Evolutionary conservation across 1,140 invertebrate species (phyloP), one percentile per base, ranked within the genome.

Genomic region (Scaptodrosophila lebanonensis): DNA sequence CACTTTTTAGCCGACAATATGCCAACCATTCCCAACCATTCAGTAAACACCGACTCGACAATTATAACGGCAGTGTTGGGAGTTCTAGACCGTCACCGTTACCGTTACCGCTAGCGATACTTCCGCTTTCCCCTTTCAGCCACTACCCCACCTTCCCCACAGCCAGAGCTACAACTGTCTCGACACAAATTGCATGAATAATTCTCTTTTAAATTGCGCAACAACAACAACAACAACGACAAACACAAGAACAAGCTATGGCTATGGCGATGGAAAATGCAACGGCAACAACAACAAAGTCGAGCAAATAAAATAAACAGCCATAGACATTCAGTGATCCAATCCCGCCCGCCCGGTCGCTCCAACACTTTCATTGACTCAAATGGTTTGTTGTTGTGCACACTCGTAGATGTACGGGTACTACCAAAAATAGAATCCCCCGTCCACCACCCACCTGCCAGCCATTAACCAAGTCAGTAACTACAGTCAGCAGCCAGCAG

Each of bases 141-240:
- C 25, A 16, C 16, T 13, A 1, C 8, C 18, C 3, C 39, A 2
- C 5, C 18, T 8, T 16, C n/a, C n/a, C 13, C 33, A 33, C 9
- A 13, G 35, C 13, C 12, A 9, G 25, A 20, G 12, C 33, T 16
- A 16, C 44, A 36, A 29, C 7, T 3, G 38, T 29, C 30, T 49
- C 25, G 38, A 54, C 49, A 59, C 69, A 84, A 84, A 84, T 83
- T 83, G 79, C 72, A 83, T 84, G 79, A 84, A 84, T 84, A 83
- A 84, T 84, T 84, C 79, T 43, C 79, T 84, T 84, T 84, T 59
- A 77, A 84, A 77, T 83, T 83, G 65, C 67, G 65, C 61, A 70
- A 71, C 66, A 64, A 61, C 63, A 54, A 68, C 49, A 44, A 62
- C 40, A 47, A 45, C 17, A 65, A 44, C 27, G 20, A 13, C 32